phyloP scores from a whole-genome alignment of 1,140 invertebrate species.

The Drosophila teissieri region DNA sequence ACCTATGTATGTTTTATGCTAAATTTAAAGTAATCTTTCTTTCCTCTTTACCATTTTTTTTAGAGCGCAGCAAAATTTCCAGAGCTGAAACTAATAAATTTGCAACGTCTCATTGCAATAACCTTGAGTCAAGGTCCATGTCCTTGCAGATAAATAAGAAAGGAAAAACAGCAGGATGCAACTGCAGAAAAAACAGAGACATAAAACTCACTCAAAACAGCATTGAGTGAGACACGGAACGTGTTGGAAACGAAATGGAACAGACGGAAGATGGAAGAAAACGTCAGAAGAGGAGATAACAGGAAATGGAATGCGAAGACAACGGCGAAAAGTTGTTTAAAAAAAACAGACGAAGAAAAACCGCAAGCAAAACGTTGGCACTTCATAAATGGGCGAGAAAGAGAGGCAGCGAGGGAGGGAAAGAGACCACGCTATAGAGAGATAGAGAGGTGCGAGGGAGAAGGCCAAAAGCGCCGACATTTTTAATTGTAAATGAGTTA shows the following conservation, averaged over 20 bases:
- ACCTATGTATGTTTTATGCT: no score
- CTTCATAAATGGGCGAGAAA: constrained; percentile 80
- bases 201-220: constrained; percentile 34
- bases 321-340: constrained; percentile 79
- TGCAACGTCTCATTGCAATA: constrained; percentile 8
- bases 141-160: constrained; percentile 39
- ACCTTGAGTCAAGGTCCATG: constrained; percentile 47
- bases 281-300: constrained; percentile 44
- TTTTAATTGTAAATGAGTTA: constrained; percentile 85
- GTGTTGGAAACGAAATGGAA: constrained; percentile 40
- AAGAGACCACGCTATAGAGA: background rate
- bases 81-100: constrained; percentile 7
- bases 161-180: constrained; percentile 17
- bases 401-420: background rate
- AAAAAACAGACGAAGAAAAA: constrained; percentile 66
- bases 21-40: no score
- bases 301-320: constrained; percentile 77
- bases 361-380: constrained; percentile 84
- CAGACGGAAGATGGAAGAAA: constrained; percentile 31
- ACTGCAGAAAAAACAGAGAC: constrained; percentile 4
- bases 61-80: background rate
- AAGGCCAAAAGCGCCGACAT: constrained; percentile 74
- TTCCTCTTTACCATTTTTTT: background rate
- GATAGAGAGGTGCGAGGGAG: constrained; percentile 21
- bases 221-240: constrained; percentile 3